Conservation (phyloP, 2,888 invertebrate species). For the Eupithecia inturbata region DNA sequence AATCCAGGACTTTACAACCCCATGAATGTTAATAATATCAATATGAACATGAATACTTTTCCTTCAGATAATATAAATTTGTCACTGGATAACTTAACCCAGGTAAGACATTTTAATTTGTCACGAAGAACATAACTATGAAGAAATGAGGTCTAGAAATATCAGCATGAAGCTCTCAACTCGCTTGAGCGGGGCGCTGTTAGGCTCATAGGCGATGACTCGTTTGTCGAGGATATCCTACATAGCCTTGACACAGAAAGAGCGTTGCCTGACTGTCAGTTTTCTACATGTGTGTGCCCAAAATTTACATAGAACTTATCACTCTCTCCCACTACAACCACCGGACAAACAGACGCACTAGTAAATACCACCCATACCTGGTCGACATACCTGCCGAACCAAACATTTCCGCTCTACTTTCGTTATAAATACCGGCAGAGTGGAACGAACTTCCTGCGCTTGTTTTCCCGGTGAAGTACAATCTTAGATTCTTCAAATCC, state of each 20-base stretch:
- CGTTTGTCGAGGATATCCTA: background rate
- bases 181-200: background rate
- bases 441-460: background rate
- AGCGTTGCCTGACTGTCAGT: background rate
- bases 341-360: too few relatives aligned
- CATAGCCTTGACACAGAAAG: background rate
- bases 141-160: background rate
- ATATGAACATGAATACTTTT: slow-evolving; percentile 21
- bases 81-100: slow-evolving; percentile 77
- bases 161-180: background rate
- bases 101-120: slow-evolving; percentile 58
- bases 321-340: background rate
- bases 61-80: slow-evolving; percentile 73
- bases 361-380: too few relatives aligned
- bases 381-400: background rate
- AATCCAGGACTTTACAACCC: slow-evolving; percentile 28
- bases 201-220: background rate
- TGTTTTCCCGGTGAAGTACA: too few relatives aligned
- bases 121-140: background rate
- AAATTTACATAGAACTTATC: background rate
- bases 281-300: background rate
- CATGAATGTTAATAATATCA: slow-evolving; percentile 22
- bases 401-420: too few relatives aligned
- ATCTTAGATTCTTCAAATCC: too few relatives aligned
- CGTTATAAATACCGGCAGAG: background rate